Percentiles rank a stretch among this genome's conserved stretches.
These are phyloP conservation scores for Drosophila parabipectinata DNA, from an alignment of 1,140 invertebrate genomes.

Conservation along the genomic window DNA sequence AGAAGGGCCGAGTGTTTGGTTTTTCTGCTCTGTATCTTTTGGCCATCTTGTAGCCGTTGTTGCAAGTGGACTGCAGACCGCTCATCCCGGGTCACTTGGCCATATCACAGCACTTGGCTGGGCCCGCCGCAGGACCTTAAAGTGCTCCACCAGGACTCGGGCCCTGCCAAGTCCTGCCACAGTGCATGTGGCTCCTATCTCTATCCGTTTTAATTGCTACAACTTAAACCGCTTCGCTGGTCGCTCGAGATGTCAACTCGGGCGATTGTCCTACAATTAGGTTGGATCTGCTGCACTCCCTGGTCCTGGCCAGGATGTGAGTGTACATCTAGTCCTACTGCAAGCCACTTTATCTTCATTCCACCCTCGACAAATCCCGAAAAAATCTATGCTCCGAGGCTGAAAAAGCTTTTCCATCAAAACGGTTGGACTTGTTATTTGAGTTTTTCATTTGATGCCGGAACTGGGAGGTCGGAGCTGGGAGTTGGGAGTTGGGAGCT, in stretches of 20 bases:
- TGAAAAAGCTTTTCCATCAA: slow-evolving; percentile 22
- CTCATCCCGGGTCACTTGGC: slow-evolving; percentile 41
- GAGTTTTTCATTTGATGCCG: slow-evolving; percentile 70
- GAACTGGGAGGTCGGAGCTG: background rate
- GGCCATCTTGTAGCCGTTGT: slow-evolving; percentile 68
- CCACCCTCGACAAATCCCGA: slow-evolving; percentile 20
- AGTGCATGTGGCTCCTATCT: slow-evolving; percentile 49
- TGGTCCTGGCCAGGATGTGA: no score
- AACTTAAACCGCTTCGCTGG: slow-evolving; percentile 76
- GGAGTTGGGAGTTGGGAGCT: background rate
- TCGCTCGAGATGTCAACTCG: slow-evolving; percentile 53
- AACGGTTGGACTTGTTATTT: slow-evolving; percentile 60
- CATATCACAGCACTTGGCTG: slow-evolving; percentile 51
- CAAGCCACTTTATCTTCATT: slow-evolving; percentile 12
- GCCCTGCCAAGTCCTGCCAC: background rate
- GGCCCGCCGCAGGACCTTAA: slow-evolving; percentile 14
- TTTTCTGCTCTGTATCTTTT: background rate
- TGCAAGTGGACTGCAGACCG: slow-evolving; percentile 48
- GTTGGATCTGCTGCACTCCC: slow-evolving; percentile 31
- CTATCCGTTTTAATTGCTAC: slow-evolving; percentile 73
- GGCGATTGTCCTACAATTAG: slow-evolving; percentile 79
- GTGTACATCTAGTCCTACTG: background rate
- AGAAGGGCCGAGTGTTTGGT: no score
- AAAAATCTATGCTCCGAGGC: slow-evolving; percentile 26
- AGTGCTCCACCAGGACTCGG: slow-evolving; percentile 22